Base-by-base conservation (phyloP, 2,888 invertebrate species). In the Phengaris arion region DNA sequence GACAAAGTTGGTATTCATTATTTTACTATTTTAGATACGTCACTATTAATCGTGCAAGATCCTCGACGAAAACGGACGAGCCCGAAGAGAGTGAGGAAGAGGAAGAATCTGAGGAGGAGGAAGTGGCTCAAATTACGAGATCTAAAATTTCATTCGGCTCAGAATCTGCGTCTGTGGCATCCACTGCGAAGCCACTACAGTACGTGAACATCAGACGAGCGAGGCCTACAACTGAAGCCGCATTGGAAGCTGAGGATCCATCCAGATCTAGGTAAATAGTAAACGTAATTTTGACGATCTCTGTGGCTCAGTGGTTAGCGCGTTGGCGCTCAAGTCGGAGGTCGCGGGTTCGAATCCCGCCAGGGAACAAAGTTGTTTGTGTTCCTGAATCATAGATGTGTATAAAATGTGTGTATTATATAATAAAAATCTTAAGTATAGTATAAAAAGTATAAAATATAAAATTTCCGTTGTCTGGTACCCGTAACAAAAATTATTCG, bases 151-250 rank as follows among this genome's bases (percentile, higher is more conserved):
- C 81, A 2, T 64, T 64, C 13, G 87, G 86, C 2, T 70, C 81
- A 1, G 85, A 83, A 13, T 64, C 59, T 15, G 76, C 81, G n/a
- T 83, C 81, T 6, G 82, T 85, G 0, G 87, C 85, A 10, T 88
- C 90, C 22, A 89, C 90, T 2, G 82, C 88, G 9, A 94, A 92
- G 9, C 87, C 90, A 15, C 82, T 94, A 74, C 95, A 96, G 79
- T 97, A 97, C 81, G 96, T 96, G 0, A 97, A 96, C 75, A 96
- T 97, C 51, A 90, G 96, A 72, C 93, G 97, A 77, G 94, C 95
- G 0, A 94, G 95, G 81, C 96, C 95, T 13, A 90, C 94, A 0
- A 93, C 81, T 83, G 15, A 84, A 80, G 77, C 82, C 0, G 84
- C 86, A 0, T 82, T 86, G 0, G 91, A 90, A 15, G 85, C 88